These are phyloP conservation scores for Lordiphosa andalusiaca DNA, from an alignment of 2,888 invertebrate species.

Conservation along the genomic window DNA sequence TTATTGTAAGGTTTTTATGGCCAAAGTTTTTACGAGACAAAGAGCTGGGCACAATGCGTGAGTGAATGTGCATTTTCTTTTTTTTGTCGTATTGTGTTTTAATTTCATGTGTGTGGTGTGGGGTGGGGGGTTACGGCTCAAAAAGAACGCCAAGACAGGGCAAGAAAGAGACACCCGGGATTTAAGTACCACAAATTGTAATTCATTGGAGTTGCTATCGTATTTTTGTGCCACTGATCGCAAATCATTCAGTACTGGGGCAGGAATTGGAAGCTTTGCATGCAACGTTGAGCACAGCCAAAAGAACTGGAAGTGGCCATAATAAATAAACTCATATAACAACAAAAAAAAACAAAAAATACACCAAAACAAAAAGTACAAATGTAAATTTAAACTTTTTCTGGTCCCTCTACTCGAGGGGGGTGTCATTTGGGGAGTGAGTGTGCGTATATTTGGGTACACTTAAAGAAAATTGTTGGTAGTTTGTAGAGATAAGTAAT, in stretches of 20 bases:
- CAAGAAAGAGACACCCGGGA: conserved; percentile 7
- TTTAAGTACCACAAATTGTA: conserved; percentile 15
- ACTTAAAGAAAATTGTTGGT: conserved; percentile 11
- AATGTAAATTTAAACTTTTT: conserved; percentile 69
- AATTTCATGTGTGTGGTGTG: not conserved
- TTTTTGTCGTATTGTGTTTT: conserved; percentile 6
- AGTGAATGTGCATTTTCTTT: conserved; percentile 32
- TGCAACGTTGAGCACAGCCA: conserved; percentile 55
- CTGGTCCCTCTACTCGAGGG: conserved; percentile 16
- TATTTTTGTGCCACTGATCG: conserved; percentile 16
- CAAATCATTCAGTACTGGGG: conserved; percentile 9
- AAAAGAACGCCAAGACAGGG: conserved; percentile 23
- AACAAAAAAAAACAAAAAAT: conserved; percentile 6
- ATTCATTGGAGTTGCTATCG: conserved; percentile 16
- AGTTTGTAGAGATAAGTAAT: too few species aligned
- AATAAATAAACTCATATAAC: conserved; percentile 37
- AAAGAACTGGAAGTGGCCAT: conserved; percentile 57
- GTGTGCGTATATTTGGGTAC: conserved; percentile 40
- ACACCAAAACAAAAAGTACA: conserved; percentile 41
- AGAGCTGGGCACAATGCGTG: conserved; percentile 43
- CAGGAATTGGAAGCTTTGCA: conserved; percentile 21
- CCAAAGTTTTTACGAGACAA: conserved; percentile 61
- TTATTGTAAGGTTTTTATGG: conserved; percentile 42
- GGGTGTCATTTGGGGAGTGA: conserved; percentile 11
- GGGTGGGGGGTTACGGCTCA: conserved; percentile 18